These are phyloP conservation scores for Sisor rabdophorus DNA, from an alignment of 2,113 vertebrate genomes.

Conservation along the genomic window DNA sequence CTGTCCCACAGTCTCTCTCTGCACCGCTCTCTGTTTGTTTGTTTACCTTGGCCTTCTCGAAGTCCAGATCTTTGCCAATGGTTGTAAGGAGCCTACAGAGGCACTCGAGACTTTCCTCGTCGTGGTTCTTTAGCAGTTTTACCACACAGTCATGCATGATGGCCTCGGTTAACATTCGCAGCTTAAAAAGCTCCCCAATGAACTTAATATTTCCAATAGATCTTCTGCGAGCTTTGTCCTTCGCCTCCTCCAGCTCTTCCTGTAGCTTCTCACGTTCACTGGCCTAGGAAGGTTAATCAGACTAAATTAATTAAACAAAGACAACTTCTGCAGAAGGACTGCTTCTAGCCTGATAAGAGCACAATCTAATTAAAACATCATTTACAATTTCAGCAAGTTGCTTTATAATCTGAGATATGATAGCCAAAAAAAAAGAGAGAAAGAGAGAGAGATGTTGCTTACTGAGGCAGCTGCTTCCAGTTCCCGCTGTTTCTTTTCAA, in stretches of 20 bases:
- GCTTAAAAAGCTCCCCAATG: slow-evolving; percentile 95
- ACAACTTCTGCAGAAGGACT: neutral
- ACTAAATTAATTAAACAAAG: neutral
- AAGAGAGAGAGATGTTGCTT: slow-evolving; percentile 28
- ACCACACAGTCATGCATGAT: slow-evolving; percentile 99
- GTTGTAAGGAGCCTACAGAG: slow-evolving; percentile 93
- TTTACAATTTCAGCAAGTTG: slow-evolving; percentile 1
- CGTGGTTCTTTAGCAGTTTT: slow-evolving; percentile 94
- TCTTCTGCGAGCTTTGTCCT: slow-evolving; percentile 90
- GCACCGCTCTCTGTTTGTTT: too few species aligned
- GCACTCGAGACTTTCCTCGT: slow-evolving; percentile 92
- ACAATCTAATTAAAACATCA: slow-evolving; percentile 12
- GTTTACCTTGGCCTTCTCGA: slow-evolving; percentile 95
- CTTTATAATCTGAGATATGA: slow-evolving; percentile 2
- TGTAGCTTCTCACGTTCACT: slow-evolving; percentile 83
- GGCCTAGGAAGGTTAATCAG: neutral
- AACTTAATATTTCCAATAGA: slow-evolving; percentile 98
- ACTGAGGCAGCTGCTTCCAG: slow-evolving; percentile 88
- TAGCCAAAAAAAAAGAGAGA: slow-evolving; percentile 4
- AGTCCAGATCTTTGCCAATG: slow-evolving; percentile 96
- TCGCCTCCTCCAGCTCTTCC: slow-evolving; percentile 89
- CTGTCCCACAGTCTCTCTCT: too few species aligned
- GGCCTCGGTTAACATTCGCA: slow-evolving; percentile 95
- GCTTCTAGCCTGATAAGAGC: neutral
- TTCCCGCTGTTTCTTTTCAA: slow-evolving; percentile 96